Base-by-base conservation (phyloP, 2,888 invertebrate species). In the Tipula vernalis region DNA sequence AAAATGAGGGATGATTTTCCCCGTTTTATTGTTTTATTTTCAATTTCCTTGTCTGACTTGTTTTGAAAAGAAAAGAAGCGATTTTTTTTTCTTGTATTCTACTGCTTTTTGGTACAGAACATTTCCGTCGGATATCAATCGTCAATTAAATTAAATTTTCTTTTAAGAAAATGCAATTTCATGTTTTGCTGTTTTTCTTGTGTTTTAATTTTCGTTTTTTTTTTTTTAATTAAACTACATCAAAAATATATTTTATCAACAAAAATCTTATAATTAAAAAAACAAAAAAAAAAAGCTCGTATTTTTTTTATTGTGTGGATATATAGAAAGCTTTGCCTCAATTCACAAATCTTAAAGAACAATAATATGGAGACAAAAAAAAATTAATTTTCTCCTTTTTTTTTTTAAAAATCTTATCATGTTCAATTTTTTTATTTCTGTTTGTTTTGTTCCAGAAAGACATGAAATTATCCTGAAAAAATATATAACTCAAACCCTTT, bases 1-100 rank as follows among this genome's bases (percentile, higher is more conserved):
- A 71, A 71, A 71, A 71, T 71, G 71, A 71, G 71, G 71, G 71
- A 71, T 71, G 71, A 71, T 71, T 71, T 71, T 71, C 71, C 71
- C 71, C 71, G 71, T 71, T 71, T 71, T 71, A 71, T 71, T 71
- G 71, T 71, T 71, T 71, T 71, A 71, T 71, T 71, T 71, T 71
- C 71, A 71, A 71, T 71, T 71, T 71, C 71, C 71, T 71, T 71
- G 71, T 71, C 71, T 71, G 71, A 71, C 71, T 71, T 71, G 71
- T 71, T 71, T 12, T 71, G 71, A 71, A 71, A 71, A 71, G 71
- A 71, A 71, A 71, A 71, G 71, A 71, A 71, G 71, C 71, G 28
- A 71, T 71, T 71, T 71, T 28, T n/a, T 57, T 18, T 71, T 71
- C 28, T 28, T 12, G 51, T n/a, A 71, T 51, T 51, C n/a, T 71